Base-by-base conservation (phyloP, 2,797 vertebrate genomes). In the Enteromius radiatus region DNA sequence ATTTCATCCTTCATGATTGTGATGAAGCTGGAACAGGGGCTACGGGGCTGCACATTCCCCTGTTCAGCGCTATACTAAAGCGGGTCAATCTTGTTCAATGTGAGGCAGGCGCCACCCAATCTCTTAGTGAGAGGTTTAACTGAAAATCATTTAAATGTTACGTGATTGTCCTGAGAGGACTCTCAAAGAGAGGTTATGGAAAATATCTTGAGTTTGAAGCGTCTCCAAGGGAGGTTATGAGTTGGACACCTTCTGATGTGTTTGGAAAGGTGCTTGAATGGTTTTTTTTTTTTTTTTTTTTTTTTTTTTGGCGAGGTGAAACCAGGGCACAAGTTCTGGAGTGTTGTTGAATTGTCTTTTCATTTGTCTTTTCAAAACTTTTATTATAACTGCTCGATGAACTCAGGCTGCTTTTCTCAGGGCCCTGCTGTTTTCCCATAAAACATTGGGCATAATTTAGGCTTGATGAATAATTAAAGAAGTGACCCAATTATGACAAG, bases 11-110 rank as follows among this genome's bases (percentile, higher is more conserved):
- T 85, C 87, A 86, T 33, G 78, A 82, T 88, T 90, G 80, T 91
- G 91, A 93, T 93, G 90, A 93, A 91, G 90, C 89, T 89, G 88
- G 90, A 90, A 90, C 89, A 89, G 84, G 43, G 33, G 41, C 64
- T 86, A 75, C 33, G n/a, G n/a, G n/a, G 15, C 23, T 82, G 81
- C 26, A 69, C 78, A n/a, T 28, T 33, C 19, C 45, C 45, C 52
- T 76, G 56, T 52, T 80, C 43, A 41, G 74, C 36, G 38, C 8
- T 78, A 78, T 52, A 84, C 84, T 77, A 78, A 59, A 54, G 38
- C 43, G 8, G 2, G 33, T 80, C 21, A 12, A 36, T 67, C n/a
- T 31, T 59, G 17, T 33, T 76, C 38, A 82, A 36, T n/a, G 70
- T 36, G 31, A 73, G 43, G 71, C 76, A 73, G 70, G 71, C 63